Base-by-base conservation (phyloP, 2,797 vertebrate species). In the Helicolenus hilgendorfi region DNA sequence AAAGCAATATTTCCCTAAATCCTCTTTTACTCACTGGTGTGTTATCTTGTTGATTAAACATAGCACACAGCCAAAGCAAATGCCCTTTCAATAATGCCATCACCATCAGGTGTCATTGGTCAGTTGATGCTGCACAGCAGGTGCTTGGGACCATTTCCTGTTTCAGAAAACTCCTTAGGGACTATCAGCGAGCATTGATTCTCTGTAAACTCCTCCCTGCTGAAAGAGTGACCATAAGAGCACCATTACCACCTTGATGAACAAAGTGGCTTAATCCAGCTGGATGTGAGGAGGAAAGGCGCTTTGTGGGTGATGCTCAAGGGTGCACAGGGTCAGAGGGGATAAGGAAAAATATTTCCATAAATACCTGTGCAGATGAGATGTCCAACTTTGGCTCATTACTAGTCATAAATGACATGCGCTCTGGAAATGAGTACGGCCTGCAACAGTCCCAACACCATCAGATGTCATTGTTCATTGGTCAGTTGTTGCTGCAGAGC, bases 151-250 rank as follows among this genome's bases (percentile, higher is more conserved):
- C 3, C 11, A 56, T 82, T 85, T 88, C 45, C 75, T 78, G 72
- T 74, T 79, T 62, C 24, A 36, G 53, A 67, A 79, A 80, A 64
- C 53, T 41, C 86, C 64, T 41, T 1, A 11, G 81, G 71, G 78
- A 71, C 20, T 31, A 33, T 86, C 56, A 88, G 81, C 1, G 7
- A 68, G 38, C 62, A 87, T 89, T 1, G 70, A 89, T 84, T 78
- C 45, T 41, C 41, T 73, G 63, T 85, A 27, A 79, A 65, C 14
- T 49, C 58, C 6, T 77, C 63, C 78, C 33, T 65, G 53, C 68
- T 79, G 69, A 77, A 72, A 84, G 22, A 33, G 27, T 27, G 53
- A 84, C 65, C 62, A 29, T 85, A 9, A 58, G 31, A 53, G 75
- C 24, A 56, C 62, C 49, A 65, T 35, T 13, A 62, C 62, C 26